A percentile compares a stretch with the other conserved stretches of the same genome.
Conservation (phyloP, 2,797 vertebrate genomes). For the Crenichthys baileyi region DNA sequence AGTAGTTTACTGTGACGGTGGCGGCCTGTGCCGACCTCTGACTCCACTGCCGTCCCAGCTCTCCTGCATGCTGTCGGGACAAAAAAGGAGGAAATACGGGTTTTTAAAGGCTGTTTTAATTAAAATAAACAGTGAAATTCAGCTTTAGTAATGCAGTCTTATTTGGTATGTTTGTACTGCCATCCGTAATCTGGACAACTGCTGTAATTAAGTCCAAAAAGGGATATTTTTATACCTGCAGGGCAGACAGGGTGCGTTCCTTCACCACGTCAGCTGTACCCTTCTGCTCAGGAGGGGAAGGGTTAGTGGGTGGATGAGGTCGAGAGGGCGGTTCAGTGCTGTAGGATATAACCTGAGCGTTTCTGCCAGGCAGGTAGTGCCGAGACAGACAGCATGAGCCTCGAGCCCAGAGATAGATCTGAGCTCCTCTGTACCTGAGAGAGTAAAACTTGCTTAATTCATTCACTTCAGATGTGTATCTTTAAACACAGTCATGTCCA, state of each 20-base stretch:
- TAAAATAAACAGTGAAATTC: neutral
- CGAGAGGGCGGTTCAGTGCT: constrained; percentile 72
- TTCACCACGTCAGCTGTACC: constrained; percentile 58
- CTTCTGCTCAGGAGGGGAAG: constrained; percentile 54
- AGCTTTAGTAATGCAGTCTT: neutral
- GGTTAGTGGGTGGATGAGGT: constrained; percentile 12
- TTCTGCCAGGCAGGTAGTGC: constrained; percentile 50
- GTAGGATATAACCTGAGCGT: constrained; percentile 70
- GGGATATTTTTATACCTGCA: constrained; percentile 60
- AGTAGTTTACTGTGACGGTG: constrained; percentile 79
- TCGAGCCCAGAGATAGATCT: constrained; percentile 68
- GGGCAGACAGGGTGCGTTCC: constrained; percentile 60
- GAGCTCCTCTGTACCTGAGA: constrained; percentile 76
- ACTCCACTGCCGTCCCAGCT: constrained; percentile 80
- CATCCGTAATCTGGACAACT: neutral
- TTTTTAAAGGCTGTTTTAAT: neutral
- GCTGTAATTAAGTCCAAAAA: neutral
- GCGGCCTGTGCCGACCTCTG: constrained; percentile 76
- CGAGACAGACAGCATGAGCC: constrained; percentile 70
- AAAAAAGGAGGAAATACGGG: neutral
- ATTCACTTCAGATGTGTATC: neutral
- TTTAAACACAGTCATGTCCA: neutral
- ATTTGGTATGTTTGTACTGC: neutral
- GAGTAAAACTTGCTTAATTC: neutral
- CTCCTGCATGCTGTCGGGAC: constrained; percentile 65